phyloP scores from a whole-genome alignment of 2,113 vertebrate genomes.

The Oryctolagus cuniculus region mOryCun1.1 NC_091440.1:71075001-71075500 shows the following conservation, averaged over 20 bases:
- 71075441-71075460: background rate
- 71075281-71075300: background rate
- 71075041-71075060: conserved; percentile 8
- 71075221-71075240: background rate
- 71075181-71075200: conserved; percentile 19
- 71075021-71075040: conserved; percentile 10
- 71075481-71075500: background rate
- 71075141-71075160: background rate
- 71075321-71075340: background rate
- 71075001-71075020: background rate
- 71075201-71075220: background rate
- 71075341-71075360: background rate
- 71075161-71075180: conserved; percentile 39
- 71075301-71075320: background rate
- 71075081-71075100: background rate
- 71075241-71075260: background rate
- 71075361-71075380: background rate
- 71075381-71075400: background rate
- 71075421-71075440: background rate
- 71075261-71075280: background rate
- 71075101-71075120: conserved; percentile 8
- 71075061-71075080: background rate
- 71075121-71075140: background rate
- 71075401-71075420: background rate
- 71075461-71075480: background rate